These are phyloP conservation scores for Trichacis sp. DNA, from an alignment of 2,888 invertebrate genomes.

Conservation along the genomic window DNA sequence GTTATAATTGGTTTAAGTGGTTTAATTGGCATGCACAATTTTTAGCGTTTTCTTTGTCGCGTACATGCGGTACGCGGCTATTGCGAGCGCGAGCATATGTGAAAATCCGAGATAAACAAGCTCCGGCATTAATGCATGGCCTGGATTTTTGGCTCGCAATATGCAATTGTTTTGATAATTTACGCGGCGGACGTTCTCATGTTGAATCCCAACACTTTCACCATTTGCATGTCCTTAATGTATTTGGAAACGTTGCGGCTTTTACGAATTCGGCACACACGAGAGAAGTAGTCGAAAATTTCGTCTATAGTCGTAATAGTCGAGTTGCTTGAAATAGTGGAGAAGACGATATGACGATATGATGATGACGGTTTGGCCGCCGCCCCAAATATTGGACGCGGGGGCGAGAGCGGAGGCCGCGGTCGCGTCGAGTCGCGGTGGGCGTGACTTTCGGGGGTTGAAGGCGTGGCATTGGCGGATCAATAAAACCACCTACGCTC, in stretches of 20 bases:
- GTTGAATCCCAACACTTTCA: conserved; percentile 4
- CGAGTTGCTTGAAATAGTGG: too few species aligned
- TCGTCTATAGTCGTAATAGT: too few species aligned
- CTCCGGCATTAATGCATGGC: not conserved
- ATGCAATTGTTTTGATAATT: conserved; percentile 5
- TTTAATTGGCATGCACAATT: too few species aligned
- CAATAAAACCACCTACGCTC: conserved; percentile 61
- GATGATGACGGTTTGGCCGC: too few species aligned
- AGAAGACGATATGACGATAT: too few species aligned
- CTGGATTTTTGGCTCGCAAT: not conserved
- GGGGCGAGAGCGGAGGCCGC: too few species aligned
- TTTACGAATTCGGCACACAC: too few species aligned
- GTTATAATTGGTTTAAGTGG: too few species aligned
- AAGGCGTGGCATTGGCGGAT: conserved; percentile 63
- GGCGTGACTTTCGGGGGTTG: conserved; percentile 60
- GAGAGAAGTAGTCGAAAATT: too few species aligned
- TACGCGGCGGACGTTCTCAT: conserved; percentile 2
- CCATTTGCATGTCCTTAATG: conserved; percentile 1
- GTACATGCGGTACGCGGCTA: too few species aligned
- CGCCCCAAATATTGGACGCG: not conserved
- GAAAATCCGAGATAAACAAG: not conserved
- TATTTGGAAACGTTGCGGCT: too few species aligned
- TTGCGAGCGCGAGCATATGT: not conserved
- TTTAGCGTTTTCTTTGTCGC: too few species aligned
- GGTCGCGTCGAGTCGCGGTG: conserved; percentile 37